These are phyloP conservation scores for Takifugu flavidus DNA, from an alignment of 2,113 vertebrate genomes.

Conservation along the genomic window DNA sequence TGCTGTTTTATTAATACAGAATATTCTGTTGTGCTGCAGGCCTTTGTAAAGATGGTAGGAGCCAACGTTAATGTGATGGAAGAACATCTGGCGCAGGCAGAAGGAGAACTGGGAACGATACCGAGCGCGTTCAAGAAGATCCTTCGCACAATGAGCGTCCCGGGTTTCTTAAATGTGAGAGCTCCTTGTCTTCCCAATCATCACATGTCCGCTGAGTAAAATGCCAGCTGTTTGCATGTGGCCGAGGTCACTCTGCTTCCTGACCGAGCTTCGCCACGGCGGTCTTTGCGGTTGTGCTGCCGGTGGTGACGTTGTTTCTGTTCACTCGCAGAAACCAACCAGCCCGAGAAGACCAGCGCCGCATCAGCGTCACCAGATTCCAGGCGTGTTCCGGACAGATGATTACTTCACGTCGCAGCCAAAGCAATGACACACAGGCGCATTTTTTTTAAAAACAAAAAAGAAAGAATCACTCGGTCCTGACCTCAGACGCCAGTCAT, in stretches of 20 bases:
- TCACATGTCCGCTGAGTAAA: too few species aligned
- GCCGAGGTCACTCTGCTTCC: too few species aligned
- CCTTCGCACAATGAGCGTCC: constrained; percentile 82
- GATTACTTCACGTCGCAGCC: constrained; percentile 84
- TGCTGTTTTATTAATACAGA: too few species aligned
- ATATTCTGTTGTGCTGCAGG: constrained; percentile 53
- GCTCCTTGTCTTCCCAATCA: neutral
- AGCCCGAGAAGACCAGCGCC: constrained; percentile 72
- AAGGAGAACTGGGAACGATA: constrained; percentile 84
- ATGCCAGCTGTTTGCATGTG: too few species aligned
- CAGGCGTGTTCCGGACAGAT: constrained; percentile 87
- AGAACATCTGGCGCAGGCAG: constrained; percentile 85
- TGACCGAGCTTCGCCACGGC: too few species aligned
- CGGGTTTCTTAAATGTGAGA: constrained; percentile 83
- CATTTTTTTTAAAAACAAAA: neutral
- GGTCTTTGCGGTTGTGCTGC: neutral
- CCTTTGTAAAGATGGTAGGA: constrained; percentile 90
- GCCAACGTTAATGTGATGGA: constrained; percentile 83
- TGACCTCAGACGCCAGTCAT: constrained; percentile 52
- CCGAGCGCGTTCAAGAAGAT: constrained; percentile 86
- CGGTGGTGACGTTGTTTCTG: neutral
- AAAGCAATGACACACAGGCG: constrained; percentile 52
- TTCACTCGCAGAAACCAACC: constrained; percentile 73
- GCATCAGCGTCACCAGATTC: constrained; percentile 77
- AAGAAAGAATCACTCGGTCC: constrained; percentile 26